Evolutionary conservation across 2,888 invertebrate genomes (phyloP), one percentile per base, ranked within the genome.

Genomic region (Coremacera marginata): DNA sequence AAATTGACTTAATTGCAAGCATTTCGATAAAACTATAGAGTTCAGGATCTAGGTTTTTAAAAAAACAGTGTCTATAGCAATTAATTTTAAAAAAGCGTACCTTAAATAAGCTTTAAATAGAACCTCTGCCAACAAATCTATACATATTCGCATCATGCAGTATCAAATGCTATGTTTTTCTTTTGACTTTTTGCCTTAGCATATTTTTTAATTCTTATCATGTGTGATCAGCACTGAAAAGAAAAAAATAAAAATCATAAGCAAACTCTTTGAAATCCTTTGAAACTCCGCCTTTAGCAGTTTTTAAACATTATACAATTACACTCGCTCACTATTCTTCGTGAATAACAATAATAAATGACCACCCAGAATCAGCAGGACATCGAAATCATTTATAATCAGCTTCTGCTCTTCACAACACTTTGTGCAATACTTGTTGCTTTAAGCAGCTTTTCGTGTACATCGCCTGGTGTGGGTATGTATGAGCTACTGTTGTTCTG

Each of bases 351-450:
- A n/a, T 74, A 65, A 74, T 52, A 74, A 74, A 74, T 74, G 74
- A 74, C 74, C 74, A 74, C 74, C 74, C 74, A 55, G 67, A 22
- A 74, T 51, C 74, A 74, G 25, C 74, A 67, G 74, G 67, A 74
- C 65, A 74, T 67, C 8, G 16, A 22, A 14, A 67, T 67, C 74
- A 74, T 74, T 74, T 74, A 67, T 74, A 49, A 74, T 37, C 52
- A 19, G 27, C 51, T 31, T 16, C 74, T 31, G 49, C 44, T 51
- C 27, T 51, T 44, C 25, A 67, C 37, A 37, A 9, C 16, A 19
- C 65, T 34, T n/a, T 7, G 19, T 16, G 16, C 1, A 22, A 25
- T 55, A 74, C 74, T 22, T 74, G 74, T 74, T 67, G 55, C 65
- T 27, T 67, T 67, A 74, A 74, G 74, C 74, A 51, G 55, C 57